A percentile compares a stretch with the other conserved stretches of the same genome.
phyloP scores from a whole-genome alignment of 2,888 invertebrate genomes.

The Carpatolechia fugitivella region DNA sequence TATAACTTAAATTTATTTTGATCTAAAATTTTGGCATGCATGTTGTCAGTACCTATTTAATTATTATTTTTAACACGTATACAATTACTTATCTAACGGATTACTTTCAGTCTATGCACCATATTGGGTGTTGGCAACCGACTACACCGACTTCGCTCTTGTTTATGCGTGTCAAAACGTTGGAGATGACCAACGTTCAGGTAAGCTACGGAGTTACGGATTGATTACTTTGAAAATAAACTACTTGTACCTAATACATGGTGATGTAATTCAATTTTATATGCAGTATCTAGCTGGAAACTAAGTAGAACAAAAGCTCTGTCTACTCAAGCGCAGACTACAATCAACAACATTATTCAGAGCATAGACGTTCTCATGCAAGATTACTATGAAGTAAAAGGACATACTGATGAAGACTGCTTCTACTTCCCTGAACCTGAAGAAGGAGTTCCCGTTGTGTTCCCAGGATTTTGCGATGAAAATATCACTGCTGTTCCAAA shows the following conservation, averaged over 20 bases:
- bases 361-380: conserved; percentile 41
- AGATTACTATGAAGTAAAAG: conserved; percentile 38
- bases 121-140: conserved; percentile 83
- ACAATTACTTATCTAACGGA: too few species aligned
- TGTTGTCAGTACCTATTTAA: not conserved
- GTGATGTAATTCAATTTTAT: too few species aligned
- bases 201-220: too few species aligned
- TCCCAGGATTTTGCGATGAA: conserved; percentile 54
- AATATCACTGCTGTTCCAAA: conserved; percentile 41
- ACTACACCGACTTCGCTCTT: conserved; percentile 81
- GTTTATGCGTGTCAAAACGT: conserved; percentile 82
- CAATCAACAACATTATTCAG: conserved; percentile 35
- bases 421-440: conserved; percentile 54
- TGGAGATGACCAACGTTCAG: not conserved
- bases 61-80: conserved; percentile 13
- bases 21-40: conserved; percentile 71
- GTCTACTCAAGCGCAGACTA: conserved; percentile 19
- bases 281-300: conserved; percentile 56
- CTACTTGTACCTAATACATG: not conserved
- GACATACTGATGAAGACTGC: conserved; percentile 48
- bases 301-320: conserved; percentile 48
- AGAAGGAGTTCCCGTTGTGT: conserved; percentile 44
- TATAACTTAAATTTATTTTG: too few species aligned
- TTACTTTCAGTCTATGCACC: conserved; percentile 47
- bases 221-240: too few species aligned